Evolutionary conservation across 2,888 invertebrate genomes (phyloP).

Genomic region (Gryllus longicercus): DNA sequence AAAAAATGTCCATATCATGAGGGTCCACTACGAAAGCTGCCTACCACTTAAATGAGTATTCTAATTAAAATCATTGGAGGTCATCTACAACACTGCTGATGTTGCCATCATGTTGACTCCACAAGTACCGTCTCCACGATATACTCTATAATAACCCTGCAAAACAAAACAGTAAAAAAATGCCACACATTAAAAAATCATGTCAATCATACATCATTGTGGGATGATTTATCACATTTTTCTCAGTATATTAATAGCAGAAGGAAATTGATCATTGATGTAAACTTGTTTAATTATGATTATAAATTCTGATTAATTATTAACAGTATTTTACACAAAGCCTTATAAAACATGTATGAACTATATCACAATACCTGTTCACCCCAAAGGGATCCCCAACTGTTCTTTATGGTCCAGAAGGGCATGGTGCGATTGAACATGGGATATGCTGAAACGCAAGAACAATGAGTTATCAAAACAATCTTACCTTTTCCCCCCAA

Average conservation of each 20-base stretch:
- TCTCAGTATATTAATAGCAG: background rate
- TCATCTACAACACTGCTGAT: slow-evolving; percentile 62
- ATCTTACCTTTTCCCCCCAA: slow-evolving; percentile 77
- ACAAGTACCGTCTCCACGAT: slow-evolving; percentile 91
- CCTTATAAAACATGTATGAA: background rate
- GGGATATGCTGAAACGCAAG: slow-evolving; percentile 64
- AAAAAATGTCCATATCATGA: slow-evolving; percentile 7
- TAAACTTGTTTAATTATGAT: too few species aligned
- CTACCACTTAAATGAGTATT: background rate
- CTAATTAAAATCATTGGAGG: background rate
- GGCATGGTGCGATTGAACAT: slow-evolving; percentile 76
- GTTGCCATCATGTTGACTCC: slow-evolving; percentile 90
- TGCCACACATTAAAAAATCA: background rate
- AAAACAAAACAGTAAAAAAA: slow-evolving; percentile 38
- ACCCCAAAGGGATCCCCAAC: slow-evolving; percentile 90
- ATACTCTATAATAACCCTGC: slow-evolving; percentile 89
- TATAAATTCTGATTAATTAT: background rate
- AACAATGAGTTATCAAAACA: slow-evolving; percentile 22
- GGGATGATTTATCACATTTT: background rate
- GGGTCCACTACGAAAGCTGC: background rate
- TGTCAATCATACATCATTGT: background rate
- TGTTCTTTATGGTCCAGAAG: slow-evolving; percentile 93
- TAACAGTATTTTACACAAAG: background rate
- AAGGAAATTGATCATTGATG: too few species aligned
- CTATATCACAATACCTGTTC: slow-evolving; percentile 56